Percentiles rank a stretch among this genome's conserved stretches.
phyloP scores from a whole-genome alignment of 2,113 vertebrate genomes.

The Trinectes maculatus region DNA sequence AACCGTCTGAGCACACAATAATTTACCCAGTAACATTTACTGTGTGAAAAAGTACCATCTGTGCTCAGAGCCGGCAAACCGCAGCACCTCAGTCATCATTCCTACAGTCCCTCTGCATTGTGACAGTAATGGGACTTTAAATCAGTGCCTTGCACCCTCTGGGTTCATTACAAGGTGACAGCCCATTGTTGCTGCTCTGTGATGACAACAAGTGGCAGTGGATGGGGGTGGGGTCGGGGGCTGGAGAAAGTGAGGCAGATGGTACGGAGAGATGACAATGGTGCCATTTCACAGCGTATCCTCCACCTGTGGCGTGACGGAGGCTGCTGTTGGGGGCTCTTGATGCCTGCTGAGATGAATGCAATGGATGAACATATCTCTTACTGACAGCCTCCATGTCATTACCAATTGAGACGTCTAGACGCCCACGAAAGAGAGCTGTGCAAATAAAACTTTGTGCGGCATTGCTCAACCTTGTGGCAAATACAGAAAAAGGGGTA shows the following conservation, averaged over 20 bases:
- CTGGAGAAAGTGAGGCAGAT: conserved; percentile 69
- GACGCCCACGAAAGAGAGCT: conserved; percentile 39
- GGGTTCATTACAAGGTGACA: conserved; percentile 73
- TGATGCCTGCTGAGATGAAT: conserved; percentile 63
- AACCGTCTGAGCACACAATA: conserved; percentile 11
- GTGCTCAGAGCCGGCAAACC: conserved; percentile 59
- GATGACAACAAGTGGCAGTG: conserved; percentile 47
- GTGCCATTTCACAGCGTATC: conserved; percentile 70
- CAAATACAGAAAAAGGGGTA: neutral
- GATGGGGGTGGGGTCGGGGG: conserved; percentile 1
- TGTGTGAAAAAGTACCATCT: conserved; percentile 72
- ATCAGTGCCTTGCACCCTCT: conserved; percentile 68
- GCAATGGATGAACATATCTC: conserved; percentile 63
- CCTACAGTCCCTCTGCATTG: conserved; percentile 49
- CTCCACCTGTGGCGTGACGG: conserved; percentile 76
- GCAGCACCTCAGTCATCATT: conserved; percentile 54
- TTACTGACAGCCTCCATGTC: conserved; percentile 45
- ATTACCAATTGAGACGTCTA: conserved; percentile 60
- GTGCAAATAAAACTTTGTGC: conserved; percentile 46
- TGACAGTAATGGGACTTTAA: conserved; percentile 79
- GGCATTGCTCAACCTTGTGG: neutral
- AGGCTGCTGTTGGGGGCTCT: conserved; percentile 62
- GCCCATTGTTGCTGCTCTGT: conserved; percentile 59
- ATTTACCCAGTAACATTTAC: conserved; percentile 47
- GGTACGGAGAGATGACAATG: conserved; percentile 63